Conservation (phyloP, 2,797 vertebrate species). For the Myioborus miniatus region DNA sequence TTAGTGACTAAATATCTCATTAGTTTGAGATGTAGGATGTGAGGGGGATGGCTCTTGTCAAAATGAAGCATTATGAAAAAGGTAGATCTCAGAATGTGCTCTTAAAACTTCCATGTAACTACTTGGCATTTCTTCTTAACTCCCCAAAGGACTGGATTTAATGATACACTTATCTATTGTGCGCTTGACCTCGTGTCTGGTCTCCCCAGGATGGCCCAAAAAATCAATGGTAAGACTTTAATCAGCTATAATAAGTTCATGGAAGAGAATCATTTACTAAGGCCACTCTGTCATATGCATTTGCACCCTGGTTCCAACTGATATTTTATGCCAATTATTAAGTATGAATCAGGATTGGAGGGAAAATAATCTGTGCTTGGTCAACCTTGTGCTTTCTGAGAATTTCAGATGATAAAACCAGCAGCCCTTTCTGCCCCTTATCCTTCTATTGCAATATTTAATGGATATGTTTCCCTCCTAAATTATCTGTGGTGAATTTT, state of each 20-base stretch:
- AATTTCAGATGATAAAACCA: constrained; percentile 27
- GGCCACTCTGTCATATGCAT: not conserved
- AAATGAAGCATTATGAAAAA: constrained; percentile 25
- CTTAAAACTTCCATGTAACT: constrained; percentile 13
- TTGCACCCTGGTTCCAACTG: not conserved
- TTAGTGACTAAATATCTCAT: constrained; percentile 24
- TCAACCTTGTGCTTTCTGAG: not conserved
- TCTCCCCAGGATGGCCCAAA: not conserved
- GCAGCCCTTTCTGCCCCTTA: not conserved
- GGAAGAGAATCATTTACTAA: not conserved
- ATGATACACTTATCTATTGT: not conserved
- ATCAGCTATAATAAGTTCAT: constrained; percentile 2
- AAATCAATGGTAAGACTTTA: constrained; percentile 41
- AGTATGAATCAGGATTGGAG: not conserved
- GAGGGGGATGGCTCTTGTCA: constrained; percentile 12
- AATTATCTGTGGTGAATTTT: not conserved
- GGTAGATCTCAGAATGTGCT: not conserved
- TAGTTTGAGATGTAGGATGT: constrained; percentile 19
- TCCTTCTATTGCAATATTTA: not conserved
- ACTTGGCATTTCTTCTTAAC: not conserved
- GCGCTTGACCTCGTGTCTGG: constrained; percentile 11
- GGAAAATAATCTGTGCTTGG: constrained; percentile 9
- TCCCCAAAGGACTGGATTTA: constrained; percentile 1
- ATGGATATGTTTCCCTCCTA: constrained; percentile 24
- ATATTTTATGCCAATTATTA: constrained; percentile 50